Base-by-base conservation (phyloP, 2,797 vertebrate genomes). In the Coregonus suidteri region DNA sequence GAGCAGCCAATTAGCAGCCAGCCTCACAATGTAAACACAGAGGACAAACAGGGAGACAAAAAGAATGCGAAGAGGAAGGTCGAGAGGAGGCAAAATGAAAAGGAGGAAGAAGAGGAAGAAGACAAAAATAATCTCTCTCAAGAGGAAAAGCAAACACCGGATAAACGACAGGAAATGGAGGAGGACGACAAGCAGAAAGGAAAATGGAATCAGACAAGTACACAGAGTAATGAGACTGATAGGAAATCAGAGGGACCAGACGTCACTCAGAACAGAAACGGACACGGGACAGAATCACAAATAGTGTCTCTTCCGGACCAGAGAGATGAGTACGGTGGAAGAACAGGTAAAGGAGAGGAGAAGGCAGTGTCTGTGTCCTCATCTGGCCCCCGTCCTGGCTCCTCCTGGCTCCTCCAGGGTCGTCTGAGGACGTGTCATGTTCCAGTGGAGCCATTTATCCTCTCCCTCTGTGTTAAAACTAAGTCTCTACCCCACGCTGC, bases 81-180 rank as follows among this genome's bases (percentile, higher is more conserved):
- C 16, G 18, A 56, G 54, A 56, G 4, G 16, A 56, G n/a, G 6
- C 54, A 5, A 56, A 6, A 56, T 56, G 47, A 74, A 15, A 83
- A 79, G 69, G 78, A 79, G 34, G 77, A 65, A 9, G 83, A 79
- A 67, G 79, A 73, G 16, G 70, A 71, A 80, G 54, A 20, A 18
- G 80, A 52, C 71, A 67, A 84, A 56, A 30, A 85, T 69, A 66
- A 78, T 5, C 75, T 52, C 4, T 41, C 41, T 41, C 62, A 20
- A 20, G 20, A 20, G 20, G 20, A 20, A 20, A 20, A 20, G 20
- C 20, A 20, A 20, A 20, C 20, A 20, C 20, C 20, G 20, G 20
- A 77, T 73, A 84, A 88, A 81, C 83, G 77, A 73, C 75, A 82
- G 76, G 84, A 88, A 91, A 87, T 81, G 74, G 83, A 73, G 75